These are phyloP conservation scores for Chaetodon trifascialis DNA, from an alignment of 2,113 vertebrate genomes.

Conservation along the genomic window DNA sequence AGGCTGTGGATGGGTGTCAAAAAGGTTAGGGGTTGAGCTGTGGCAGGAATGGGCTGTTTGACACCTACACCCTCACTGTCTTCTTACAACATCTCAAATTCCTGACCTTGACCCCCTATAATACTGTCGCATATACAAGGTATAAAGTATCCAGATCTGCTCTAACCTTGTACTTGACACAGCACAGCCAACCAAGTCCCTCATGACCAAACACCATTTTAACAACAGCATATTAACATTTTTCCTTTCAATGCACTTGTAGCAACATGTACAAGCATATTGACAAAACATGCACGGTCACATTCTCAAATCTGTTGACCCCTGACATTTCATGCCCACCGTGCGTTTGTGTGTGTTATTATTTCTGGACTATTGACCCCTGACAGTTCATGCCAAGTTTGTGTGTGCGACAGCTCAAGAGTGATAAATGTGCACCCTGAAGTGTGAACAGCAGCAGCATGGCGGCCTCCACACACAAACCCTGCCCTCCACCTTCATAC, in stretches of 20 bases:
- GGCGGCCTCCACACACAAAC: conserved; percentile 32
- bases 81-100: conserved; percentile 53
- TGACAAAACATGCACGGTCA: conserved; percentile 24
- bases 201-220: conserved; percentile 49
- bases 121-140: conserved; percentile 38
- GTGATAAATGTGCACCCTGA: conserved; percentile 42
- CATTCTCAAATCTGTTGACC: conserved; percentile 19
- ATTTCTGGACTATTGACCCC: conserved; percentile 31
- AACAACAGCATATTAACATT: conserved; percentile 38
- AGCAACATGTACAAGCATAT: conserved; percentile 10
- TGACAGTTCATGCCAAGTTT: conserved; percentile 14
- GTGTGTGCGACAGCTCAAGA: conserved; percentile 35
- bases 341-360: conserved; percentile 25
- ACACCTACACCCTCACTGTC: conserved; percentile 34
- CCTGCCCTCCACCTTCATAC: conserved; percentile 47
- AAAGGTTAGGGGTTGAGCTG: conserved; percentile 56
- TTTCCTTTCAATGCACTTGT: conserved; percentile 26
- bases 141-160: conserved; percentile 43
- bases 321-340: background rate
- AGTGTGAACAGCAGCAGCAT: conserved; percentile 30
- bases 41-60: conserved; percentile 58
- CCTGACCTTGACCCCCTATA: conserved; percentile 40
- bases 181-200: conserved; percentile 30
- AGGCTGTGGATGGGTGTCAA: conserved; percentile 55
- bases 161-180: conserved; percentile 52